Evolutionary conservation across 1,140 invertebrate species (phyloP).

Genomic region (Diplogasteroides magnus): DNA sequence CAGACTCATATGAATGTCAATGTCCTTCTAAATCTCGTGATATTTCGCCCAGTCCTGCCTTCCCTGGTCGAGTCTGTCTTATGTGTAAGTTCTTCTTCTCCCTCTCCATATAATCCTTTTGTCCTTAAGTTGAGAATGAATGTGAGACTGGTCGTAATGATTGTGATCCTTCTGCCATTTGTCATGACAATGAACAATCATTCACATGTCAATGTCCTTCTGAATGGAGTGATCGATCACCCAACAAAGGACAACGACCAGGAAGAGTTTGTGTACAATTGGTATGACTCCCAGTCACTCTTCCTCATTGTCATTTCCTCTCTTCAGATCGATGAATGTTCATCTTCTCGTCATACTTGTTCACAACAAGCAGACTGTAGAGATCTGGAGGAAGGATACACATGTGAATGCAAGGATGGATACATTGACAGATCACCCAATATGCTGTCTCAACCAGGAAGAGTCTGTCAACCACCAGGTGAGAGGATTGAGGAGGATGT

Average conservation of each 20-base stretch:
- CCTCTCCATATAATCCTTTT: not conserved
- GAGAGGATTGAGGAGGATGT: not conserved
- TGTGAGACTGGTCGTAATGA: constrained; percentile 46
- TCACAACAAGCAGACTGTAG: constrained; percentile 49
- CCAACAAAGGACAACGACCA: constrained; percentile 44
- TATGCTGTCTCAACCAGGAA: constrained; percentile 46
- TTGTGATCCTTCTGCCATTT: constrained; percentile 46
- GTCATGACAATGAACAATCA: constrained; percentile 51
- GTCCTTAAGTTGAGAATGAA: constrained; percentile 40
- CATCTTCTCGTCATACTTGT: constrained; percentile 44
- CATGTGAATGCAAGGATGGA: constrained; percentile 53
- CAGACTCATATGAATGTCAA: constrained; percentile 48
- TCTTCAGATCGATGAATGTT: constrained; percentile 44
- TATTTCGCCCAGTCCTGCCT: constrained; percentile 52
- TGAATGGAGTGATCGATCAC: constrained; percentile 49
- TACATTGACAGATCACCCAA: constrained; percentile 47
- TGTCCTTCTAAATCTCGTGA: constrained; percentile 49
- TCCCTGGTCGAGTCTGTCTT: constrained; percentile 53
- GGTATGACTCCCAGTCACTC: not conserved
- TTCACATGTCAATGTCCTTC: constrained; percentile 50
- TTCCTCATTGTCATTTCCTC: not conserved
- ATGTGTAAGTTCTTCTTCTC: constrained; percentile 27
- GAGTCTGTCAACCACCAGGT: constrained; percentile 41
- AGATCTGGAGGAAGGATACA: constrained; percentile 55
- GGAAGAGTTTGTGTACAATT: constrained; percentile 53